These are phyloP conservation scores for Dyspetes luteomarginatus DNA, from an alignment of 2,888 invertebrate species.

Conservation along the genomic window DNA sequence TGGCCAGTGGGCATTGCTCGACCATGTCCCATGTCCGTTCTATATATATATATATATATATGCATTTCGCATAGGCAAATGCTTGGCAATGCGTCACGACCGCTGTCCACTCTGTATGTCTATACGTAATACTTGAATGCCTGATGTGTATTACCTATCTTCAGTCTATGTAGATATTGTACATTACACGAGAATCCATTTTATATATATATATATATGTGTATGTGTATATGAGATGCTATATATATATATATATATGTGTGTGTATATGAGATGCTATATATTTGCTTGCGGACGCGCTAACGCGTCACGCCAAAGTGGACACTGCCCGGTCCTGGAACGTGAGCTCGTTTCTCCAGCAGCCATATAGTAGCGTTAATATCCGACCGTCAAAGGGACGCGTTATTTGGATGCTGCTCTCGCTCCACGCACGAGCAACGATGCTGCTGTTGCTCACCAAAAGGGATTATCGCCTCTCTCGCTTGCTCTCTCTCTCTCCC, in stretches of 20 bases:
- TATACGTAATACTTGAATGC: constrained; percentile 50
- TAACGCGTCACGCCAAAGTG: constrained; percentile 65
- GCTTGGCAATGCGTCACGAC: constrained; percentile 60
- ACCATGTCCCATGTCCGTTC: constrained; percentile 54
- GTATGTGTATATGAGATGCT: neutral
- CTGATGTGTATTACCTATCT: constrained; percentile 29
- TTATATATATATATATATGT: neutral
- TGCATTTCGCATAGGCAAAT: constrained; percentile 42
- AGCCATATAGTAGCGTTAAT: constrained; percentile 52
- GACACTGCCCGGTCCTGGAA: constrained; percentile 58
- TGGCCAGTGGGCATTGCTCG: constrained; percentile 40
- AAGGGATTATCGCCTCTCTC: constrained; percentile 76
- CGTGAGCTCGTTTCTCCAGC: constrained; percentile 54
- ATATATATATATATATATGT: constrained; percentile 20
- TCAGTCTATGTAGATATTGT: neutral
- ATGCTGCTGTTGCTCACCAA: constrained; percentile 63
- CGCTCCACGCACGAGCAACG: constrained; percentile 65
- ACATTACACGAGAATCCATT: too few relatives aligned
- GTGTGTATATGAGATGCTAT: constrained; percentile 27
- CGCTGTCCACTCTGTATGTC: constrained; percentile 51
- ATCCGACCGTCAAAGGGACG: constrained; percentile 65
- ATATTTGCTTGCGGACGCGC: constrained; percentile 54
- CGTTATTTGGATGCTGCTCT: constrained; percentile 61
- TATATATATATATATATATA: constrained; percentile 36
- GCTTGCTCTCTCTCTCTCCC: constrained; percentile 1